Evolutionary conservation across 2,113 vertebrate genomes (phyloP), one percentile per base, ranked within the genome.

Genomic region (Eulemur macaco): DNA sequence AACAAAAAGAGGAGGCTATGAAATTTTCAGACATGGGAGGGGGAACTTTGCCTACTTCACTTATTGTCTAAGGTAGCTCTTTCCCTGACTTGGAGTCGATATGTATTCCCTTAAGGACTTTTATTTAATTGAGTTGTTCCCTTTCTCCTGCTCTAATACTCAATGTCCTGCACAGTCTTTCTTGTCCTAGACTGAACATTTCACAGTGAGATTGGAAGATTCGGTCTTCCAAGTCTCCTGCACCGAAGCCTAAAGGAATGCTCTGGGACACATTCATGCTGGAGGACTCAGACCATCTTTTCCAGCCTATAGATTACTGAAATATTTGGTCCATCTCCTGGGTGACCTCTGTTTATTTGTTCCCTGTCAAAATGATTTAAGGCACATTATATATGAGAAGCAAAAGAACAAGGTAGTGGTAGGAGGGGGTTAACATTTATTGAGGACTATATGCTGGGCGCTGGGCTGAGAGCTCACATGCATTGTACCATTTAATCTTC

Each of bases 61-160:
- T 74, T 83, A 27, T 6, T 69, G 5, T 68, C 88, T 52, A 27
- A 82, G 12, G n/a, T n/a, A 9, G 25, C 47, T 81, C 66, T 63
- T 73, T 2, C 34, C 29, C 13, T 76, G 37, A 80, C 29, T 63
- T 9, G 25, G 31, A 86, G 29, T 74, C 97, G 94, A 86, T 31
- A 47, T n/a, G 27, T 34, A 74, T 73, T 97, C 45, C 80, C 77
- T 63, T 45, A 42, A 96, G 50, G 54, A 29, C 66, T 77, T 93
- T 76, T 14, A 10, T 34, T n/a, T 63, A 14, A 21, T 27, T 52
- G 21, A 63, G 6, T 85, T 63, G 15, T 29, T 96, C n/a, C 27
- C 42, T 89, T 83, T 95, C 80, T 92, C 15, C 58, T 27, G 80
- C 45, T 45, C 10, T 9, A 54, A 6, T 29, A 83, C 18, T 50